Base-by-base conservation (phyloP, 2,797 vertebrate species). In the Poeciliopsis turneri region DNA sequence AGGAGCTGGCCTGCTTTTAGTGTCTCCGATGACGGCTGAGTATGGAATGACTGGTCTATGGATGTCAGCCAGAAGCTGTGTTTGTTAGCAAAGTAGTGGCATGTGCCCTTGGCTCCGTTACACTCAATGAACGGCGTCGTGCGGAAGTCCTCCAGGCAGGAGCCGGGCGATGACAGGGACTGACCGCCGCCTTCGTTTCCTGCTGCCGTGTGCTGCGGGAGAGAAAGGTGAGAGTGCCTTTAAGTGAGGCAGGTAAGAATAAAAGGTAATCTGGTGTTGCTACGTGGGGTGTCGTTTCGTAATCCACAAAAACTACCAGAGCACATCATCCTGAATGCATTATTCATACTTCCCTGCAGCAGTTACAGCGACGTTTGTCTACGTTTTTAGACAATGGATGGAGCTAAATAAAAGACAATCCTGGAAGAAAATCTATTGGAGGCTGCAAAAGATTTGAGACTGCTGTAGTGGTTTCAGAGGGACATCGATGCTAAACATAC, bases 21-120 rank as follows among this genome's bases (percentile, higher is more conserved):
- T 0, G 98, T 99, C 91, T 98, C 97, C 20, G 96, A 81, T 0
- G 92, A 85, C 0, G 96, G 97, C 0, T 96, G 80, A 74, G 94
- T 93, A 79, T 99, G 97, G 95, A 99, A 99, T 18, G 89, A 84
- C 80, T 95, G 93, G 75, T 98, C 96, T 0, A 97, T 79, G 0
- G 97, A 96, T 2, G 97, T 98, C 30, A 99, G 96, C 98, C 98
- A 99, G 94, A 99, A 99, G 93, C 98, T 99, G 89, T 98, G 94
- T 92, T 99, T 97, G 92, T 99, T 99, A 47, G 97, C 96, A 13
- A 97, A 99, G 94, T 98, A 99, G 94, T 99, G 98, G 86, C 98
- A 99, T 69, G 97, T 97, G 59, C 98, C 98, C 0, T 97, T 98
- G 49, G 95, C 98, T 0, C 98, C 98, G 0, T 98, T 99, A 83